These are phyloP conservation scores for Drosophila niveifrons DNA, from an alignment of 2,888 invertebrate genomes.

Conservation along the genomic window DNA sequence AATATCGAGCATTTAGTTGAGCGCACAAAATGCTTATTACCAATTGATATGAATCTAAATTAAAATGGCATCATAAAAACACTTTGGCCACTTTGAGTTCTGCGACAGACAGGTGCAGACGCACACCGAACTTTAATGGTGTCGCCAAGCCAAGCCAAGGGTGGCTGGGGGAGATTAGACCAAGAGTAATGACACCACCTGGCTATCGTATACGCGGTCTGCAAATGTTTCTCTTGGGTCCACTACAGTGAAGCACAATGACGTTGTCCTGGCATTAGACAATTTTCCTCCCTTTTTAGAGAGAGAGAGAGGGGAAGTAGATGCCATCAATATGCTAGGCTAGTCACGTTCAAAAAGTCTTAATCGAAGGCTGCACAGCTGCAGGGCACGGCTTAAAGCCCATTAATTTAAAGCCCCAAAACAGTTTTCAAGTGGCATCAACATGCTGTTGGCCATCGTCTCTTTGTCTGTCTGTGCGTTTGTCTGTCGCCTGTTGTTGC, in stretches of 20 bases:
- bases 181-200: conserved; percentile 53
- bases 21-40: conserved; percentile 70
- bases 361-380: conserved; percentile 66
- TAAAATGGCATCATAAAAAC: conserved; percentile 80
- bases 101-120: conserved; percentile 40
- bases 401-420: conserved; percentile 48
- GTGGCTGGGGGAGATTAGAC: conserved; percentile 20
- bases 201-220: background rate
- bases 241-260: background rate
- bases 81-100: conserved; percentile 43
- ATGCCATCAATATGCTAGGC: conserved; percentile 66
- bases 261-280: background rate
- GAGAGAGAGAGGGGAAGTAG: background rate
- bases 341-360: conserved; percentile 70
- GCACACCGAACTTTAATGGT: conserved; percentile 42
- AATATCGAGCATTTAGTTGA: conserved; percentile 49
- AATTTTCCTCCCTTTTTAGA: background rate
- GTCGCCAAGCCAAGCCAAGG: background rate
- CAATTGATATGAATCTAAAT: conserved; percentile 78
- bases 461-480: background rate
- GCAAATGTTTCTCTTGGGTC: conserved; percentile 48
- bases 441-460: conserved; percentile 23
- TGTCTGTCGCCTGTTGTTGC: conserved; percentile 9
- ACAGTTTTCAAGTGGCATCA: conserved; percentile 37
- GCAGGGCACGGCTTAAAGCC: conserved; percentile 65